These are phyloP conservation scores for Catostomus latipinnis DNA, from an alignment of 2,797 vertebrate species.

Conservation along the genomic window DNA sequence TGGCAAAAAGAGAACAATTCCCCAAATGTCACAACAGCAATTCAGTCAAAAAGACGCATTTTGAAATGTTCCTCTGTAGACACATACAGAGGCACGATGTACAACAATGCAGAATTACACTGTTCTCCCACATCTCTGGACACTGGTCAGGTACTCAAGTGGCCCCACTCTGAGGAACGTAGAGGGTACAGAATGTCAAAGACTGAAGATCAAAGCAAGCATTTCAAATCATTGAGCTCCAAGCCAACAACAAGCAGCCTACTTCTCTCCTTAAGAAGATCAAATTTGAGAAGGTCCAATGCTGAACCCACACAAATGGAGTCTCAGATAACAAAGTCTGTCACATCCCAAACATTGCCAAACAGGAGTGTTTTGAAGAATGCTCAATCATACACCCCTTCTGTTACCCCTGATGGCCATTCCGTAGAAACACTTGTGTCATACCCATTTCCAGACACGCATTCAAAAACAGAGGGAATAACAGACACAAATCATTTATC, in stretches of 20 bases:
- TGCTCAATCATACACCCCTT: conserved; percentile 44
- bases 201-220: conserved; percentile 53
- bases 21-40: conserved; percentile 54
- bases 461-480: neutral
- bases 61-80: conserved; percentile 66
- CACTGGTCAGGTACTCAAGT: conserved; percentile 32
- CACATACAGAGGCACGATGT: conserved; percentile 49
- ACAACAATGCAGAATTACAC: conserved; percentile 53
- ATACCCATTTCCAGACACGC: conserved; percentile 7
- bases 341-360: conserved; percentile 35
- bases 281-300: conserved; percentile 60
- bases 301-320: conserved; percentile 50
- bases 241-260: conserved; percentile 78
- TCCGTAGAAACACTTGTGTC: neutral
- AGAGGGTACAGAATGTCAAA: conserved; percentile 61
- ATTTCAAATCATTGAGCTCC: conserved; percentile 64
- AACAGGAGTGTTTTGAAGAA: conserved; percentile 49
- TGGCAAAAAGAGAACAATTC: conserved; percentile 71
- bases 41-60: conserved; percentile 60
- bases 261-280: conserved; percentile 75
- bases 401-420: conserved; percentile 30
- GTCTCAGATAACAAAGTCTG: conserved; percentile 26
- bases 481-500: conserved; percentile 4
- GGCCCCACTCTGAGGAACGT: conserved; percentile 54
- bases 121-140: conserved; percentile 30